Conservation (phyloP, 2,888 invertebrate genomes). For the Myathropa florea region DNA sequence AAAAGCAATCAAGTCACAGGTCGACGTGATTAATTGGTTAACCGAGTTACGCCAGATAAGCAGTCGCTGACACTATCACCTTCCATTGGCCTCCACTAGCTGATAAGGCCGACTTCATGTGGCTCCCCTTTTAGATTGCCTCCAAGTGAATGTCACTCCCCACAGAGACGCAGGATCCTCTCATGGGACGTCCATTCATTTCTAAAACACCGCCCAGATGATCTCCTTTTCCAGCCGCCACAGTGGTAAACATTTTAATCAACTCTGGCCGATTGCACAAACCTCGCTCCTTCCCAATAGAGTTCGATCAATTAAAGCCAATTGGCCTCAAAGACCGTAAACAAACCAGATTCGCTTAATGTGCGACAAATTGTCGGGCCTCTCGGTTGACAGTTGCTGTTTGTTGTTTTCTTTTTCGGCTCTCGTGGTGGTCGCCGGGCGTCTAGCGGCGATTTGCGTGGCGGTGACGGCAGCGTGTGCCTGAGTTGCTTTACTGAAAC, state of each 20-base stretch:
- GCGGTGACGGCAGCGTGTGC: neutral
- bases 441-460: conserved; percentile 40
- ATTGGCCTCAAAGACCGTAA: conserved; percentile 29
- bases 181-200: neutral
- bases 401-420: conserved; percentile 23
- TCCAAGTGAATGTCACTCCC: neutral
- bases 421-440: conserved; percentile 29
- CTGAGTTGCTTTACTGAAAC: conserved; percentile 26
- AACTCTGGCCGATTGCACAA: conserved; percentile 17
- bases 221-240: neutral
- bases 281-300: conserved; percentile 17
- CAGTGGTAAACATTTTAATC: conserved; percentile 36
- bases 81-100: neutral
- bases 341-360: conserved; percentile 30
- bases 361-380: conserved; percentile 53
- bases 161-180: neutral
- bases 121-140: no score
- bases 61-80: neutral
- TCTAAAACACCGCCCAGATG: neutral
- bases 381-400: conserved; percentile 13
- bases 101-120: neutral
- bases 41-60: neutral
- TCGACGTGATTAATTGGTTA: conserved; percentile 11
- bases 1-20: neutral
- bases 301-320: conserved; percentile 50